Evolutionary conservation across 2,797 vertebrate genomes (phyloP).

Genomic region (Liasis olivaceus): DNA sequence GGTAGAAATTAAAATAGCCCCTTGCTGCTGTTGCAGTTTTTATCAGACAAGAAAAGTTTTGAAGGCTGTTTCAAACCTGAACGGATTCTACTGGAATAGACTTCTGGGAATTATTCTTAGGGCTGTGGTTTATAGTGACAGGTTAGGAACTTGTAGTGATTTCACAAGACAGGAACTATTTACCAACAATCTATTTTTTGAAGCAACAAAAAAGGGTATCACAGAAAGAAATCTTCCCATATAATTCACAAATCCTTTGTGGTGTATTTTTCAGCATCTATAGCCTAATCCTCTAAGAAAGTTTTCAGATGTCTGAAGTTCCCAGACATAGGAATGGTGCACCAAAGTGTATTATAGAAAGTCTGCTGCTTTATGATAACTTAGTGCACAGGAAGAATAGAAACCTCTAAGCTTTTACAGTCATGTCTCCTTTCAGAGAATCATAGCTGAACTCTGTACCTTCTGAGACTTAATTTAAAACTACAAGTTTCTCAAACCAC

Average conservation of each 20-base stretch:
- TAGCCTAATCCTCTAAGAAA: neutral
- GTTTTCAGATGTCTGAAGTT: neutral
- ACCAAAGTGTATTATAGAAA: neutral
- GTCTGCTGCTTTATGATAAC: conserved; percentile 10
- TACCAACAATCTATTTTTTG: too few species aligned
- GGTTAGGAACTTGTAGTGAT: too few species aligned
- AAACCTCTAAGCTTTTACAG: neutral
- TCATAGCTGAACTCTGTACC: conserved; percentile 6
- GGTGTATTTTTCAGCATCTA: neutral
- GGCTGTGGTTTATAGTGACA: too few species aligned
- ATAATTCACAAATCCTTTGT: neutral
- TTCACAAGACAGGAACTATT: too few species aligned
- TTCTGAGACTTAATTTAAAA: conserved; percentile 16
- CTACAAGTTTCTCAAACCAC: neutral
- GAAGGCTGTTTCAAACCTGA: neutral
- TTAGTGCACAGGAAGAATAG: conserved; percentile 19
- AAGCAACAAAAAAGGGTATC: neutral
- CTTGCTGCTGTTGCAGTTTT: neutral
- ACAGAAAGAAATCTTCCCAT: neutral
- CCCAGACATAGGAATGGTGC: too few species aligned
- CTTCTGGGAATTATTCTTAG: too few species aligned
- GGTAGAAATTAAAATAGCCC: neutral
- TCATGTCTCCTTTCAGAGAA: neutral
- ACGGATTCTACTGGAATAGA: too few species aligned
- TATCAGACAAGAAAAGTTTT: neutral